phyloP scores from a whole-genome alignment of 2,113 vertebrate genomes.

The Ariopsis seemanni region DNA sequence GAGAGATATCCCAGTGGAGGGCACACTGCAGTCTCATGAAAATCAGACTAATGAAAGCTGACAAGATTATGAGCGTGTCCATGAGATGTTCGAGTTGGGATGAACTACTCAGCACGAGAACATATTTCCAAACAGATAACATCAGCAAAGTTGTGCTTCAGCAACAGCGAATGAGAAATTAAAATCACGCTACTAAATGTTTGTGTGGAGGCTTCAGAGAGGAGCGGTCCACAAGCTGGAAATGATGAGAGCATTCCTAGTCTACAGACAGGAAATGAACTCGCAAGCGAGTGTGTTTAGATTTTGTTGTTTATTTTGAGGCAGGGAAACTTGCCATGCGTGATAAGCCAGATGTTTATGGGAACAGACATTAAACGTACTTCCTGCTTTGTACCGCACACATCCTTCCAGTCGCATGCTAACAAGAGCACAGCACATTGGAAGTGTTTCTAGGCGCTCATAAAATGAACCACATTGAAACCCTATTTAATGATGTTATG shows the following conservation, averaged over 20 bases:
- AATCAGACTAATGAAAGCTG: conserved; percentile 18
- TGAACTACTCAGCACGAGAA: not conserved
- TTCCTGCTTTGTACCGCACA: conserved; percentile 21
- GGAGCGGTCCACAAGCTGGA: not conserved
- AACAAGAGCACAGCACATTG: conserved; percentile 7
- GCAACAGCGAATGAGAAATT: conserved; percentile 5
- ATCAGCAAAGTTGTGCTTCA: not conserved
- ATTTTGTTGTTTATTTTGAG: conserved; percentile 38
- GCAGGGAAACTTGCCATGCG: conserved; percentile 32
- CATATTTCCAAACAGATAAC: not conserved
- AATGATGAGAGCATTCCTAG: conserved; percentile 6
- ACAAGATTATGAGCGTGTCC: conserved; percentile 7
- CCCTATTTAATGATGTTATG: not conserved
- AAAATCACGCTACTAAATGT: not conserved
- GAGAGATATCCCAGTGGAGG: not conserved
- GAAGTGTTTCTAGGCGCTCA: not conserved
- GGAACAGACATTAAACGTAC: conserved; percentile 41
- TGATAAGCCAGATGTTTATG: conserved; percentile 49
- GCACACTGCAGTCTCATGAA: not conserved
- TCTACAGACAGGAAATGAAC: conserved; percentile 26
- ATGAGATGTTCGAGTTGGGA: conserved; percentile 2
- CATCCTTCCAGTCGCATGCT: not conserved
- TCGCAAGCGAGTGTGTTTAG: conserved; percentile 13
- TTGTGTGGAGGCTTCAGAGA: conserved; percentile 5
- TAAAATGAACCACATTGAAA: conserved; percentile 15